These are phyloP conservation scores for Metalampra italica DNA, from an alignment of 2,888 invertebrate species.

Conservation along the genomic window DNA sequence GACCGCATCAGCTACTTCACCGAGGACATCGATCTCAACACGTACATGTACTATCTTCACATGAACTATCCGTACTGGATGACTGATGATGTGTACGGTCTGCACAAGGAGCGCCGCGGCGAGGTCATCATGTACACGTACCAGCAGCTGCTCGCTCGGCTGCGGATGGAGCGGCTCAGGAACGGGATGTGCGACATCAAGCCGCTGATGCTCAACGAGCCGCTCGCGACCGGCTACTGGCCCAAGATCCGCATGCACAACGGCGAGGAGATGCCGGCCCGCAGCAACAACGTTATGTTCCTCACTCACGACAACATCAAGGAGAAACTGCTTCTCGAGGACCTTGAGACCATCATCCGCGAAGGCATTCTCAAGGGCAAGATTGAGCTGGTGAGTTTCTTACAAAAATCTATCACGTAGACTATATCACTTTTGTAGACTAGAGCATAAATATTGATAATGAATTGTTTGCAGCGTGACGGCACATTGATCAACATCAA, in stretches of 20 bases:
- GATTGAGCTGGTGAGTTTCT: conserved; percentile 49
- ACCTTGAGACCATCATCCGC: conserved; percentile 72
- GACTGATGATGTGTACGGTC: conserved; percentile 71
- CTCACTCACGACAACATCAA: conserved; percentile 46
- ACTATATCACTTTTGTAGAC: not conserved
- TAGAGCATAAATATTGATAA: not conserved
- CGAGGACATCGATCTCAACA: conserved; percentile 87
- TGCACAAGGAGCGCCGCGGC: conserved; percentile 73
- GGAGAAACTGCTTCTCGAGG: conserved; percentile 47
- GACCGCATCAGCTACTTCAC: conserved; percentile 84
- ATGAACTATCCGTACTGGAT: conserved; percentile 85
- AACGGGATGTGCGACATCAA: conserved; percentile 72
- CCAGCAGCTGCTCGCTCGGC: conserved; percentile 82
- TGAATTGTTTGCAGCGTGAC: conserved; percentile 54
- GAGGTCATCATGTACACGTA: conserved; percentile 79
- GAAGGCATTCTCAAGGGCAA: conserved; percentile 64
- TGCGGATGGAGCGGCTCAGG: conserved; percentile 67
- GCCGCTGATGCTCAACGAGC: conserved; percentile 62
- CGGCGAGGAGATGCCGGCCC: conserved; percentile 77
- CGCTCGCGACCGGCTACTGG: conserved; percentile 74
- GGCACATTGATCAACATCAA: conserved; percentile 80
- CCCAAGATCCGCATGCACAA: conserved; percentile 77
- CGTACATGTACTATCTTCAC: conserved; percentile 83
- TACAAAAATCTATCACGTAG: not conserved
- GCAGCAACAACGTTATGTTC: conserved; percentile 59